Evolutionary conservation across 2,888 invertebrate genomes (phyloP).

Genomic region (Apamea anceps): DNA sequence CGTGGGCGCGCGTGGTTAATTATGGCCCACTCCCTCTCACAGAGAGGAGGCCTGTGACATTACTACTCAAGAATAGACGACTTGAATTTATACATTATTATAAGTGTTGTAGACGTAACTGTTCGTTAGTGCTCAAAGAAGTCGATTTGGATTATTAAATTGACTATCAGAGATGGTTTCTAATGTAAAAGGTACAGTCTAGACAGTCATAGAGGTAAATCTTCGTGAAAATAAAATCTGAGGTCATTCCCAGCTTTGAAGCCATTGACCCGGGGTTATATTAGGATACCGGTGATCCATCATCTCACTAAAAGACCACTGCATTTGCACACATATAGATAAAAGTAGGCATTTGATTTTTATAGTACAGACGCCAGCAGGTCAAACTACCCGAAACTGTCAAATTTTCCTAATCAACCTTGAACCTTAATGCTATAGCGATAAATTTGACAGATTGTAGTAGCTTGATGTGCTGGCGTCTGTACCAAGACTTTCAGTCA

Average conservation of each 20-base stretch:
- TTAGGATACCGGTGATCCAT: conserved; percentile 13
- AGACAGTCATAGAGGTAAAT: conserved; percentile 30
- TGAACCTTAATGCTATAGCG: too few species aligned
- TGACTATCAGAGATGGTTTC: conserved; percentile 9
- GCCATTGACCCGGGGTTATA: neutral
- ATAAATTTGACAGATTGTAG: too few species aligned
- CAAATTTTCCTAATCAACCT: too few species aligned
- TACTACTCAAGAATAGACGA: neutral
- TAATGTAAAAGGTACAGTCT: conserved; percentile 45
- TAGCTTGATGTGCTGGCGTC: too few species aligned
- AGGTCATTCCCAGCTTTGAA: conserved; percentile 22
- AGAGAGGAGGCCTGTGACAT: neutral
- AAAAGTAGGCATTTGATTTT: neutral
- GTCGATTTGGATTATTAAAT: conserved; percentile 35
- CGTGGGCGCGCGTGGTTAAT: neutral
- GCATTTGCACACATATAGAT: neutral
- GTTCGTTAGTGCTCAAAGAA: neutral
- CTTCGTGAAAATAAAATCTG: conserved; percentile 29
- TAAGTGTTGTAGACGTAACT: conserved; percentile 8
- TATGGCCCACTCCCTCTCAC: too few species aligned
- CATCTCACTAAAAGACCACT: conserved; percentile 6
- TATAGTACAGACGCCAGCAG: too few species aligned
- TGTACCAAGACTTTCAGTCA: neutral
- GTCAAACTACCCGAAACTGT: too few species aligned
- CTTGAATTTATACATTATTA: conserved; percentile 14